Base-by-base conservation (phyloP, 37 sponge, comb jelly and placozoan species). In the Ephydatia muelleri region DNA sequence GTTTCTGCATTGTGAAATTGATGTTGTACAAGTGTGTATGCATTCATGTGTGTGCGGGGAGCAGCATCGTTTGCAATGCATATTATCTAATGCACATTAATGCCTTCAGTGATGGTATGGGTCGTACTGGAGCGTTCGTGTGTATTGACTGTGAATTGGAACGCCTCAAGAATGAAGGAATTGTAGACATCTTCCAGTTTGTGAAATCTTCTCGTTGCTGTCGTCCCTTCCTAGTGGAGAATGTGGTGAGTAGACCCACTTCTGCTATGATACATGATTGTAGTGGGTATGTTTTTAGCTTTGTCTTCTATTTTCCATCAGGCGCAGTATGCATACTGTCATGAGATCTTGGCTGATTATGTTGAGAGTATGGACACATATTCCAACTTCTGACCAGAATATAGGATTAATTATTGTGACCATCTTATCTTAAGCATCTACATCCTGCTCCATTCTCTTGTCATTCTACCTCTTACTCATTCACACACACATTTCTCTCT, bases 121-220 rank as follows among this genome's bases (percentile, higher is more conserved):
- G 90, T 21, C 57, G 85, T 9, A 48, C 90, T 2, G 90, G 90
- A 25, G 68, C 81, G 0, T 89, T 86, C 67, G 34, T 49, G 21
- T 32, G 49, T 33, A 80, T 89, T 23, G 37, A 77, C 35, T 72
- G 72, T 49, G 76, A 78, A 68, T 34, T 89, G 69, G 90, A 89
- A 70, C 81, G 85, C 11, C 49, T 89, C 73, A 89, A 89, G 69
- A 81, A 65, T 11, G 90, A 89, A 67, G 85, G 81, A 22, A 23
- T 77, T 26, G 85, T 85, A 0, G 86, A 89, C 69, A 19, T 85
- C 75, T 89, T 89, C 81, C 79, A 84, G 35, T 48, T 69, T 70
- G 49, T 89, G 77, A 89, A 84, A 40, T n/a, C 40, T 13, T 49
- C 80, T 25, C 85, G 90, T 19, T 16, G 77, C 11, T 71, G 57